A percentile compares a stretch with the other conserved stretches of the same genome.
Evolutionary conservation across 2,888 invertebrate species (phyloP).

Genomic region (Pseudoips prasinana): DNA sequence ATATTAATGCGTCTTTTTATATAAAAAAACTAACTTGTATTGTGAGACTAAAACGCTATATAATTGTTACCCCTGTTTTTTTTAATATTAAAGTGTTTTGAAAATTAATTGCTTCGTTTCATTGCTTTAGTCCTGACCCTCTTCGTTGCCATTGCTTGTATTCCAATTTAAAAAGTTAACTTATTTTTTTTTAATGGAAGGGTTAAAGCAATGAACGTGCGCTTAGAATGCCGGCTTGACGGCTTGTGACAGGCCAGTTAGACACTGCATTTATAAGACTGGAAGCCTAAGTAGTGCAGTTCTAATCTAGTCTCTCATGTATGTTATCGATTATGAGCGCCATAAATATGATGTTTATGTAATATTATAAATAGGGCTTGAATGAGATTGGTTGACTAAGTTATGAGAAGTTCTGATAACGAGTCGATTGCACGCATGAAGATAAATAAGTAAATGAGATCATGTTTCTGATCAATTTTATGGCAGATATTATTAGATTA

Average conservation of each 20-base stretch:
- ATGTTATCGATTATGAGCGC: conserved; percentile 36
- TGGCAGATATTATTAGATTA: too few relatives aligned
- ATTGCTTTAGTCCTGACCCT: conserved; percentile 75
- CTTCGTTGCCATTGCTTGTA: conserved; percentile 20
- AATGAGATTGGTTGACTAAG: too few relatives aligned
- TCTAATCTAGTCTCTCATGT: conserved; percentile 44
- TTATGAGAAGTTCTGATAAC: too few relatives aligned
- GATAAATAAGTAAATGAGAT: too few relatives aligned
- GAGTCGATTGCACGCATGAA: too few relatives aligned
- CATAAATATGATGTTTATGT: conserved; percentile 19
- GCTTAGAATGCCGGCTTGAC: conserved; percentile 13
- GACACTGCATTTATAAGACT: conserved; percentile 28
- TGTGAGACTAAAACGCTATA: conserved; percentile 25
- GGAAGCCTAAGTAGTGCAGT: conserved; percentile 38
- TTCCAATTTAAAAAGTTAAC: conserved; percentile 11
- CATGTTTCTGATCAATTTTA: too few relatives aligned
- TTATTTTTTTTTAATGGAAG: conserved; percentile 35
- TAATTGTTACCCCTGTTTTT: conserved; percentile 44
- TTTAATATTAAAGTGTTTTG: conserved; percentile 53
- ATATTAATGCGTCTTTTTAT: conserved; percentile 21
- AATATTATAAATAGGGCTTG: conserved; percentile 20
- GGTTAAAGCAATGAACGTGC: conserved; percentile 78
- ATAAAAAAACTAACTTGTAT: conserved; percentile 26
- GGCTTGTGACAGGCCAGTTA: conserved; percentile 18
- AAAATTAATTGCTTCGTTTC: conserved; percentile 58